phyloP scores from a whole-genome alignment of 1,140 invertebrate species.

The Arctopsyche grandis region DNA sequence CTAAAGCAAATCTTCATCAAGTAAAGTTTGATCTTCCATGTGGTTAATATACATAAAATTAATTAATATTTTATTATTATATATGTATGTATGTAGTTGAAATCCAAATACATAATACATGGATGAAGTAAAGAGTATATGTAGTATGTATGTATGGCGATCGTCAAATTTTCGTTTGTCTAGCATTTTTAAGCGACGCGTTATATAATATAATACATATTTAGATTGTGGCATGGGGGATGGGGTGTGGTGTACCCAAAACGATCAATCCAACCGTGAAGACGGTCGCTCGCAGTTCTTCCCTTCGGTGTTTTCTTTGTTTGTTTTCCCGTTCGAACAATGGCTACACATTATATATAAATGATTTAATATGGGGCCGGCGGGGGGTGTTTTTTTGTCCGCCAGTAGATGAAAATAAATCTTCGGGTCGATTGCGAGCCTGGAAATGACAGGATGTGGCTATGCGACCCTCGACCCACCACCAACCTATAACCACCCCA shows the following conservation, averaged over 20 bases:
- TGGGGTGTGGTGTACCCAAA: slow-evolving; percentile 24
- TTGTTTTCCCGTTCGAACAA: slow-evolving; percentile 50
- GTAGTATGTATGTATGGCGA: too few relatives aligned
- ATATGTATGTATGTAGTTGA: too few relatives aligned
- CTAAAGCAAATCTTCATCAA: too few relatives aligned
- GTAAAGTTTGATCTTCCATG: too few relatives aligned
- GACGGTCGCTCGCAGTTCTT: slow-evolving; percentile 46
- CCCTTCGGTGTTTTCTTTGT: slow-evolving; percentile 51
- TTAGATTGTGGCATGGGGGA: background rate
- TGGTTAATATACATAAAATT: too few relatives aligned
- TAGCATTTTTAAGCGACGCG: background rate
- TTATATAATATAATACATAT: background rate
- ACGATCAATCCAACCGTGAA: slow-evolving; percentile 42
- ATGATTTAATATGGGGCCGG: slow-evolving; percentile 52
- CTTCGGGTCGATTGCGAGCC: slow-evolving; percentile 53
- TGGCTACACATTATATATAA: slow-evolving; percentile 55
- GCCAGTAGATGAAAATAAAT: slow-evolving; percentile 51
- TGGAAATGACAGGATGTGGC: slow-evolving; percentile 54
- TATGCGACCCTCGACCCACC: slow-evolving; percentile 35
- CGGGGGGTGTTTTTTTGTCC: slow-evolving; percentile 40
- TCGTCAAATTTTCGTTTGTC: too few relatives aligned
- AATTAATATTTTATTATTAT: too few relatives aligned
- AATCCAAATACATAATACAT: too few relatives aligned
- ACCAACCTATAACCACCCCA: background rate
- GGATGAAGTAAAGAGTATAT: too few relatives aligned